A percentile compares a stretch with the other conserved stretches of the same genome.
phyloP scores from a whole-genome alignment of 2,888 invertebrate genomes.

The Orthosia gothica region DNA sequence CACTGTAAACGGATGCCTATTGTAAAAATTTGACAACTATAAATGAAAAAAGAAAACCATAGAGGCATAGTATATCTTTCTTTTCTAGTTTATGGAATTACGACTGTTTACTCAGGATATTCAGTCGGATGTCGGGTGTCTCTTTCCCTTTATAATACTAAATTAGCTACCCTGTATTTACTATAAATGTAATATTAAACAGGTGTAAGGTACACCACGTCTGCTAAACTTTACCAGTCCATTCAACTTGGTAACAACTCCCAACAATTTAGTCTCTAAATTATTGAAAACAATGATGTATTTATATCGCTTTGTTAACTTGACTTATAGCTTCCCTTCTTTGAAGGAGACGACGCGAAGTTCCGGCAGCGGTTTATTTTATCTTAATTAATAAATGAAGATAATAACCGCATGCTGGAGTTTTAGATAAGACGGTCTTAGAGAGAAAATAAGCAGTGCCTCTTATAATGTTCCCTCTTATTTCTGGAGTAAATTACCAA shows the following conservation, averaged over 20 bases:
- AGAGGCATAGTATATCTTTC: too few species aligned
- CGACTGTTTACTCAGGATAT: too few species aligned
- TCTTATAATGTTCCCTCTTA: constrained; percentile 1
- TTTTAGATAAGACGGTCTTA: constrained; percentile 37
- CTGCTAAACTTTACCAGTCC: constrained; percentile 43
- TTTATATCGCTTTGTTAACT: constrained; percentile 61
- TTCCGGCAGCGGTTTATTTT: constrained; percentile 66
- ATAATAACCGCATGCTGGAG: constrained; percentile 63
- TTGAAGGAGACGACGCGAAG: constrained; percentile 53
- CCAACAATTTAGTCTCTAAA: constrained; percentile 55
- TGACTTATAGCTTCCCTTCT: constrained; percentile 62
- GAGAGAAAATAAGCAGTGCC: constrained; percentile 1
- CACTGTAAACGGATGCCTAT: too few species aligned
- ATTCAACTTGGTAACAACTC: constrained; percentile 56
- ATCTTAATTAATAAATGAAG: constrained; percentile 70
- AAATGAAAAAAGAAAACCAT: too few species aligned
- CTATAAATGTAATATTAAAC: constrained; percentile 42
- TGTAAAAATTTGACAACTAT: too few species aligned
- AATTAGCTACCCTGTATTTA: constrained; percentile 7
- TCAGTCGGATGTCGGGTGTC: too few species aligned
- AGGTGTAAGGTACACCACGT: constrained; percentile 41
- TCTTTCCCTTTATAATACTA: constrained; percentile 11
- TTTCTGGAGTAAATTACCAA: not conserved
- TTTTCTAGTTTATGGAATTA: too few species aligned
- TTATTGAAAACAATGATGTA: constrained; percentile 63